Evolutionary conservation across 1,140 invertebrate genomes (phyloP).

Genomic region (Panagrolaimus sp.): DNA sequence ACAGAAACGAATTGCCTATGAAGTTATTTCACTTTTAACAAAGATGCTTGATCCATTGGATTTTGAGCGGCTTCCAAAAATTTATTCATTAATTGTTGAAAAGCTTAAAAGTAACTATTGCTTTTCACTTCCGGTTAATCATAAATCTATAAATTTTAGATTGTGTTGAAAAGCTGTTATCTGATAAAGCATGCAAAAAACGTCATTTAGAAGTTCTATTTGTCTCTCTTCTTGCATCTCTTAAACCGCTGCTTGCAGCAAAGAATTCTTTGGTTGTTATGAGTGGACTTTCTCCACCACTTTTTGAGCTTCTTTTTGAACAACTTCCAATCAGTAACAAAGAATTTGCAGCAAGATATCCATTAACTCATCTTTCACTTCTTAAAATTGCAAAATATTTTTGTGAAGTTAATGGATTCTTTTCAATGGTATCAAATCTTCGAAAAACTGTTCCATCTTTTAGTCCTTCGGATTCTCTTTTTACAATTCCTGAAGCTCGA

Average conservation of each 20-base stretch:
- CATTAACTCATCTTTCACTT: not conserved
- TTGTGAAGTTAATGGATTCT: not conserved
- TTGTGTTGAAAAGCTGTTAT: not conserved
- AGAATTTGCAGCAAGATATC: not conserved
- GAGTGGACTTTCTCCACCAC: slow-evolving; percentile 5
- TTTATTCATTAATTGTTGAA: not conserved
- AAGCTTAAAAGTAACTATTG: not conserved
- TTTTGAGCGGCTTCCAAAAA: not conserved
- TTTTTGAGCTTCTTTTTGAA: not conserved
- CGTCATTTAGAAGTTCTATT: not conserved
- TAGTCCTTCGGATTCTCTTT: no score
- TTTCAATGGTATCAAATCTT: not conserved
- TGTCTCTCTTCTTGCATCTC: not conserved
- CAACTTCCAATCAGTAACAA: not conserved
- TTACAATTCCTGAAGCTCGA: no score
- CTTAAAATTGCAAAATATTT: not conserved
- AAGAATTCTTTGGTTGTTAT: slow-evolving; percentile 10
- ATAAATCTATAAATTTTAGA: not conserved
- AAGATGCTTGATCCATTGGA: not conserved
- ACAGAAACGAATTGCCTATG: not conserved
- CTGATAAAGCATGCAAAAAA: not conserved
- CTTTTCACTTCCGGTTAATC: not conserved
- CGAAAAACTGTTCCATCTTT: not conserved
- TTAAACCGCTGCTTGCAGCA: not conserved
- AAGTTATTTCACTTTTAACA: not conserved